Conservation (phyloP, 2,113 vertebrate species). For the Pluvialis apricaria region DNA sequence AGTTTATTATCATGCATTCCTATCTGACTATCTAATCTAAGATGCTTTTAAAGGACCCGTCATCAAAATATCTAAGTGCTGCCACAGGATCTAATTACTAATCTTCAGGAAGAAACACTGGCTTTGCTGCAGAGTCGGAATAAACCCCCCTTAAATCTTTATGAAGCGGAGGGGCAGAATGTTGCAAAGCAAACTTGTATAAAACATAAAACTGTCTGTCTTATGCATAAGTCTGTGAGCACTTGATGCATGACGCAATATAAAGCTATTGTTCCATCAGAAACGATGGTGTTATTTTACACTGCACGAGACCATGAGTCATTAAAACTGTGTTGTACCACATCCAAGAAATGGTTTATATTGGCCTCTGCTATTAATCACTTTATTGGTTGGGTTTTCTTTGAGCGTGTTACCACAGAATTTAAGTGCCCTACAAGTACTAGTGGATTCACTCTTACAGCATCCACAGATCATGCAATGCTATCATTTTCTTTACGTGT, state of each 20-base stretch:
- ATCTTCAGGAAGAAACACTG: constrained; percentile 25
- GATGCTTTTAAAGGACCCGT: constrained; percentile 36
- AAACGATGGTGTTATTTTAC: background rate
- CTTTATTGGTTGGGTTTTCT: background rate
- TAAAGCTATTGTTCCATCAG: background rate
- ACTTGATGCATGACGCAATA: background rate
- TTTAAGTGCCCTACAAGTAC: background rate
- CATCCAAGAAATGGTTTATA: background rate
- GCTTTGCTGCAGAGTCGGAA: background rate
- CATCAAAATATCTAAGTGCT: constrained; percentile 14
- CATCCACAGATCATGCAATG: background rate
- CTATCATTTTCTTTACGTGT: rapidly evolving
- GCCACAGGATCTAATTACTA: constrained; percentile 44
- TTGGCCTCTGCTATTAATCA: background rate
- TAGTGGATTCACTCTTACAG: background rate
- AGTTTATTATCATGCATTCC: constrained; percentile 31
- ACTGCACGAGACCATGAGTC: background rate
- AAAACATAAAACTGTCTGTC: background rate
- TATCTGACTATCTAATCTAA: constrained; percentile 40
- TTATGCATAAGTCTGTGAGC: background rate
- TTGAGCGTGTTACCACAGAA: background rate
- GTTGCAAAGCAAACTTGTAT: background rate
- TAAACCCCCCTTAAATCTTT: background rate
- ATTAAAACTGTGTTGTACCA: background rate
- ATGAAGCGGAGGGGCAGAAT: background rate